Conservation (phyloP, 2,113 vertebrate species). For the Lycaon pictus region DNA sequence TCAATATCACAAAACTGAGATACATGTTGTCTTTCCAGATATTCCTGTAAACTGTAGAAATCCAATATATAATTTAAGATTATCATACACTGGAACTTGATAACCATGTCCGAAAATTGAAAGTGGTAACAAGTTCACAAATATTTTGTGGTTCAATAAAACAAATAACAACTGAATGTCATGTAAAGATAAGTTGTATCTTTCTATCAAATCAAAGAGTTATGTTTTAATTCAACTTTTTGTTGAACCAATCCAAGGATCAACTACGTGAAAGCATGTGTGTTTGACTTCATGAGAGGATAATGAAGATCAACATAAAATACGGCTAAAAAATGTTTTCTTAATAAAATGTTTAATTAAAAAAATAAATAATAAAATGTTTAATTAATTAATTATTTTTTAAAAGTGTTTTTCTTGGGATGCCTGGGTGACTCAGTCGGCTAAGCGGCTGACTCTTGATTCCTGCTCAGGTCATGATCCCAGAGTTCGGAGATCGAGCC, state of each 20-base stretch:
- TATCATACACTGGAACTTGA: slow-evolving; percentile 11
- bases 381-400: no score
- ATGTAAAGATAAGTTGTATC: neutral
- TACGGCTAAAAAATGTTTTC: neutral
- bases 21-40: slow-evolving; percentile 59
- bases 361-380: no score
- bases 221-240: neutral
- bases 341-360: no score
- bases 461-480: neutral
- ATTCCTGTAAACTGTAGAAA: slow-evolving; percentile 71
- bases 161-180: slow-evolving; percentile 21
- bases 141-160: neutral
- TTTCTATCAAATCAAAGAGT: neutral
- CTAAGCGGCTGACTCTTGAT: neutral
- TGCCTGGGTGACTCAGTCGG: neutral
- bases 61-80: slow-evolving; percentile 56
- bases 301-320: slow-evolving; percentile 17
- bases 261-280: neutral
- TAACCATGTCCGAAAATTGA: neutral
- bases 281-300: neutral
- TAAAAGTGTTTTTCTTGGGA: neutral
- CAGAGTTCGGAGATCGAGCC: neutral
- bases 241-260: neutral
- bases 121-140: neutral
- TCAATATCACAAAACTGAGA: slow-evolving; percentile 72